Conservation (phyloP, 1,140 invertebrate genomes). For the Globodera rostochiensis region DNA sequence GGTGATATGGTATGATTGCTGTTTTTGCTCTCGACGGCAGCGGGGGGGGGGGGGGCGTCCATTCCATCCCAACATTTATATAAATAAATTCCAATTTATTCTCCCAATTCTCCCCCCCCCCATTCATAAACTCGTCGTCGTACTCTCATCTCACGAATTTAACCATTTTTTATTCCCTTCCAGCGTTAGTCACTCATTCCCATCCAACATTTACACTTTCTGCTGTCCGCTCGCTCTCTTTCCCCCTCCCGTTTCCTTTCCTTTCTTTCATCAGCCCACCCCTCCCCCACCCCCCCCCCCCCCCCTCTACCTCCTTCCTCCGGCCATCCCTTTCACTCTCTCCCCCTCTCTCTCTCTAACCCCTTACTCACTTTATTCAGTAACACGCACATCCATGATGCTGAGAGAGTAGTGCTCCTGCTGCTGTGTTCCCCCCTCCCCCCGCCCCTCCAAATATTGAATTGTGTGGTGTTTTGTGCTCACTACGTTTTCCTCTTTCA, state of each 20-base stretch:
- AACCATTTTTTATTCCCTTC: not conserved
- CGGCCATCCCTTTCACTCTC: too few species aligned
- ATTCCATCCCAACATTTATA: not conserved
- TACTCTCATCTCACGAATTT: not conserved
- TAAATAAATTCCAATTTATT: not conserved
- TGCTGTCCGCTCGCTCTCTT: not conserved
- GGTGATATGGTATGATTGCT: not conserved
- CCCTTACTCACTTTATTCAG: too few species aligned
- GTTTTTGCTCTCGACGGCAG: not conserved
- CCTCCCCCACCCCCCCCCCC: too few species aligned
- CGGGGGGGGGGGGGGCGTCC: too few species aligned
- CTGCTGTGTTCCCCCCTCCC: too few species aligned
- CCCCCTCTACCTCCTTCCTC: too few species aligned
- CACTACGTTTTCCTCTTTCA: not conserved
- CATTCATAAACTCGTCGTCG: not conserved
- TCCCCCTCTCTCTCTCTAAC: too few species aligned
- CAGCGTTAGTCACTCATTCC: not conserved
- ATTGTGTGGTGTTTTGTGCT: not conserved
- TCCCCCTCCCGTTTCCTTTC: not conserved
- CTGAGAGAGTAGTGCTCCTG: too few species aligned
- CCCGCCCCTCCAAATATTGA: not conserved
- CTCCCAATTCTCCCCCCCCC: not conserved
- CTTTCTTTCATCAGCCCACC: not conserved
- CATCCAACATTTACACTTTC: not conserved
- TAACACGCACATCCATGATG: too few species aligned